These are phyloP conservation scores for Hypercompe scribonia DNA, from an alignment of 2,888 invertebrate species.

Conservation along the genomic window DNA sequence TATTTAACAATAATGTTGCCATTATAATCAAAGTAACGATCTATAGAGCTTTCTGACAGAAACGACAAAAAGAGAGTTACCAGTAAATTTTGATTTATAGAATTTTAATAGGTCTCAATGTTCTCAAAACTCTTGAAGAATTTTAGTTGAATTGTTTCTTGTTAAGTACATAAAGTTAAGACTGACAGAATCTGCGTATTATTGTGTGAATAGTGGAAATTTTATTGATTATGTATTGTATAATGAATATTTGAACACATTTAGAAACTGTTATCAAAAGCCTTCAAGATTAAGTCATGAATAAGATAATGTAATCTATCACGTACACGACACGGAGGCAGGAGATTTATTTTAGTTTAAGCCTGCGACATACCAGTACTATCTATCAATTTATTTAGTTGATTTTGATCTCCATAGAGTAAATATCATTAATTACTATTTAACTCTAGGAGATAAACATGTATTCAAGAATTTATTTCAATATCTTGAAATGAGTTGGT, in stretches of 20 bases:
- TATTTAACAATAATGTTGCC: too few species aligned
- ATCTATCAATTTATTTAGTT: not conserved
- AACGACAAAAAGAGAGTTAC: too few species aligned
- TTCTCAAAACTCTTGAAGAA: not conserved
- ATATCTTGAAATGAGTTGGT: constrained; percentile 28
- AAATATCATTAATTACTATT: constrained; percentile 18
- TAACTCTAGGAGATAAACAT: constrained; percentile 12
- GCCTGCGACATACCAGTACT: not conserved
- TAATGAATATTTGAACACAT: not conserved
- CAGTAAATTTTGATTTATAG: too few species aligned
- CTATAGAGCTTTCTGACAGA: too few species aligned
- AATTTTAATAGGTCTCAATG: not conserved
- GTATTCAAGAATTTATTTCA: constrained; percentile 26
- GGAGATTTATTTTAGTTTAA: not conserved
- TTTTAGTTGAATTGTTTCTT: not conserved
- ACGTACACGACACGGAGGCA: not conserved
- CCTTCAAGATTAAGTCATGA: not conserved
- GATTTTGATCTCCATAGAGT: constrained; percentile 3
- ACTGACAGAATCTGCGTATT: not conserved
- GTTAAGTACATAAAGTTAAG: too few species aligned
- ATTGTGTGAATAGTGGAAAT: not conserved
- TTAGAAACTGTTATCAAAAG: not conserved
- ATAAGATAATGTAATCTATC: not conserved
- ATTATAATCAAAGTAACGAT: too few species aligned
- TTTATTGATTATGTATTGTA: not conserved